phyloP scores from a whole-genome alignment of 1,140 invertebrate genomes.

The Drosophila subobscura region DNA sequence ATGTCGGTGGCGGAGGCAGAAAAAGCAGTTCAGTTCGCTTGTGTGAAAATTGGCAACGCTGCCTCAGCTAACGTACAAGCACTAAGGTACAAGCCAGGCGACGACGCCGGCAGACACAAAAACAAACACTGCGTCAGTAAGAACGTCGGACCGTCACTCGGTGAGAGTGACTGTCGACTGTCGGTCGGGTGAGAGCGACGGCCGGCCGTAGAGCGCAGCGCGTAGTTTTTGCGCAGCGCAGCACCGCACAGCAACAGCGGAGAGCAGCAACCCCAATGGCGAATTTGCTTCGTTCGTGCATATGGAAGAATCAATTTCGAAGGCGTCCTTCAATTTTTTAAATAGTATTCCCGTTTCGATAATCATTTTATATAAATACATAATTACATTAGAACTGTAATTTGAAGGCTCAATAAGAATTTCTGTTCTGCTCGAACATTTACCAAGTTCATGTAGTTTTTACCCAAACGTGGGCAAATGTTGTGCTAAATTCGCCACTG shows the following conservation, averaged over 20 bases:
- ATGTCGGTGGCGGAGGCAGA: no score
- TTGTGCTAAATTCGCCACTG: slow-evolving; percentile 28
- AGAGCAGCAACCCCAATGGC: slow-evolving; percentile 1
- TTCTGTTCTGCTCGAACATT: no score
- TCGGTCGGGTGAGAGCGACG: slow-evolving; percentile 14
- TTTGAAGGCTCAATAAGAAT: no score
- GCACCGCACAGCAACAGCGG: slow-evolving; percentile 58
- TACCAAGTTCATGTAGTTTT: no score
- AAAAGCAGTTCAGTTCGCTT: slow-evolving; percentile 5
- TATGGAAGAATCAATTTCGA: no score
- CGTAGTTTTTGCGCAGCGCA: slow-evolving; percentile 72
- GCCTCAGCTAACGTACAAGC: slow-evolving; percentile 45
- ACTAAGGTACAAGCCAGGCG: slow-evolving; percentile 21
- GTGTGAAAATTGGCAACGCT: slow-evolving; percentile 70
- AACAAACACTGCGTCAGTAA: slow-evolving; percentile 52
- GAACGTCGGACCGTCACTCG: slow-evolving; percentile 40
- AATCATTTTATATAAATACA: no score
- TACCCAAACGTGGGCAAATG: no score
- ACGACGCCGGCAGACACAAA: slow-evolving; percentile 61
- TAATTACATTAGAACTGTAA: no score
- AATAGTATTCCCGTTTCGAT: no score
- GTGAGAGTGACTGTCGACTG: slow-evolving; percentile 27
- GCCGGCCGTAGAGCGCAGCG: slow-evolving; percentile 54
- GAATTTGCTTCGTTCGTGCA: background rate
- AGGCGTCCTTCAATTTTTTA: no score